Percentiles rank a stretch among this genome's conserved stretches.
Conservation (phyloP, 2,113 vertebrate genomes). For the Phalacrocorax pelagicus region DNA sequence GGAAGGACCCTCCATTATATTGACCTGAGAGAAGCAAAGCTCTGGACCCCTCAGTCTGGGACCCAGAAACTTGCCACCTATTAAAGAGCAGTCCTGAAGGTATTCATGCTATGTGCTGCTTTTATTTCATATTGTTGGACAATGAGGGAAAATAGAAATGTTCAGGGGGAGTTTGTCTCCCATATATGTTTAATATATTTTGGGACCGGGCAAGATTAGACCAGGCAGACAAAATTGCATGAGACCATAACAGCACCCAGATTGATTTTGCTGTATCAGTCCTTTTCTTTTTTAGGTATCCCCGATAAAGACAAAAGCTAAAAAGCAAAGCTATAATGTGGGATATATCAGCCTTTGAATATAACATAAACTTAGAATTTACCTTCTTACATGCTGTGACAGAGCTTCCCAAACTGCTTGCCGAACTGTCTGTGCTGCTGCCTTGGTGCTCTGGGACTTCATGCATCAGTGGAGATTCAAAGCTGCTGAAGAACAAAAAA, state of each 20-base stretch:
- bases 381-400: slow-evolving; percentile 96
- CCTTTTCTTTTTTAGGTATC: background rate
- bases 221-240: background rate
- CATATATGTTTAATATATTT: background rate
- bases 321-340: background rate
- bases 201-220: background rate
- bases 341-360: background rate
- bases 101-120: background rate
- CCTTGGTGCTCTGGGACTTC: slow-evolving; percentile 75
- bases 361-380: slow-evolving; percentile 26
- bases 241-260: background rate
- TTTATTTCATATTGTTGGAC: background rate
- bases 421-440: slow-evolving; percentile 69
- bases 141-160: background rate
- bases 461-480: slow-evolving; percentile 85
- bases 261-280: background rate
- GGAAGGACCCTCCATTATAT: background rate
- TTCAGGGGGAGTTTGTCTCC: background rate
- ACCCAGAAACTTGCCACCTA: background rate
- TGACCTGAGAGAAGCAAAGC: background rate
- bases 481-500: slow-evolving; percentile 76
- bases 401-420: slow-evolving; percentile 79
- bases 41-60: background rate
- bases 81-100: background rate
- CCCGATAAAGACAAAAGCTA: background rate